These are phyloP conservation scores for Trinectes maculatus DNA, from an alignment of 2,113 vertebrate genomes.

Conservation along the genomic window DNA sequence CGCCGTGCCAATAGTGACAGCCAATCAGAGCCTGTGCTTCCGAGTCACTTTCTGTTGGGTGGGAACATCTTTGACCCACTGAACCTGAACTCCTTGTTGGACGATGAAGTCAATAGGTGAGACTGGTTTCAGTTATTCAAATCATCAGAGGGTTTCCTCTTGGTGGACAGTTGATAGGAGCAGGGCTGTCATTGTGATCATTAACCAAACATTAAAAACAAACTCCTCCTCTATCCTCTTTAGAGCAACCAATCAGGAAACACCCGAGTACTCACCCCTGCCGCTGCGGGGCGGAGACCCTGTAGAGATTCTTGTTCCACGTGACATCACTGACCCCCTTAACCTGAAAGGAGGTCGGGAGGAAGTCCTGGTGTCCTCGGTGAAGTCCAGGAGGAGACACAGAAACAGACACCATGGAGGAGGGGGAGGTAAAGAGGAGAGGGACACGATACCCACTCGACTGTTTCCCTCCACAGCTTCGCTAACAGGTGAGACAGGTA, in stretches of 20 bases:
- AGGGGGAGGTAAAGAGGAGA: slow-evolving; percentile 6
- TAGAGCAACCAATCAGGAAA: slow-evolving; percentile 86
- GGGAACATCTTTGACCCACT: slow-evolving; percentile 95
- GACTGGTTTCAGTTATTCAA: no score
- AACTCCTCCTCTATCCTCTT: background rate
- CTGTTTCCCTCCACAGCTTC: slow-evolving; percentile 35
- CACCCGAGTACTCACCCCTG: slow-evolving; percentile 90
- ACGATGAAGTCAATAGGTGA: slow-evolving; percentile 89
- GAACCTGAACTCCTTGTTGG: slow-evolving; percentile 92
- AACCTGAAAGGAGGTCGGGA: slow-evolving; percentile 84
- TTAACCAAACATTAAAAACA: background rate
- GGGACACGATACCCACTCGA: background rate
- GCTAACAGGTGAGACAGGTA: slow-evolving; percentile 38
- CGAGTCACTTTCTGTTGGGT: slow-evolving; percentile 89
- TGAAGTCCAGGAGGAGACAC: slow-evolving; percentile 83
- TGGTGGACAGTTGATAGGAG: no score
- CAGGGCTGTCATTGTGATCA: no score
- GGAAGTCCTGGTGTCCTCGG: slow-evolving; percentile 80
- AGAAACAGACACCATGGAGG: slow-evolving; percentile 81
- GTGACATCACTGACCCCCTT: slow-evolving; percentile 92
- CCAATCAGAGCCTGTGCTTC: slow-evolving; percentile 84
- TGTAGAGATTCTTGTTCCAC: slow-evolving; percentile 91
- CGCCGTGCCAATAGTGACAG: slow-evolving; percentile 87
- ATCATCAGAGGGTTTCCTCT: no score
- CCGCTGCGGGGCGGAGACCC: slow-evolving; percentile 85